Conservation (phyloP, 2,888 invertebrate genomes). For the Neria commutata region DNA sequence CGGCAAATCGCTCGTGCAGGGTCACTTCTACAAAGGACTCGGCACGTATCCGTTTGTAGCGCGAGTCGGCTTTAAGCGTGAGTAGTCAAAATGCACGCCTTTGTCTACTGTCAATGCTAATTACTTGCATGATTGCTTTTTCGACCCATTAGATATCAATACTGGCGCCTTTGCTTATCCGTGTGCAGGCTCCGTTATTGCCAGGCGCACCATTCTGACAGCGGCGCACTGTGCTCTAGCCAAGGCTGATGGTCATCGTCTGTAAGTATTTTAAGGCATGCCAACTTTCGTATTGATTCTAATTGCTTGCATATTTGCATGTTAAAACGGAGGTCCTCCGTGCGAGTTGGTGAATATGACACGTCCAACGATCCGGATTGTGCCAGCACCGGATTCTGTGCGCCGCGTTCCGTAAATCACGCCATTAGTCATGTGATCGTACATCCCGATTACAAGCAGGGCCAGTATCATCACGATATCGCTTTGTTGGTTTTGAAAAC, state of each 20-base stretch:
- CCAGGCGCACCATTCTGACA: slow-evolving; percentile 69
- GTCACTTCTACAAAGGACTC: slow-evolving; percentile 69
- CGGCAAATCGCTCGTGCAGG: slow-evolving; percentile 71
- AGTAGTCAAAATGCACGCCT: slow-evolving; percentile 46
- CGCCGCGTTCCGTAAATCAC: slow-evolving; percentile 72
- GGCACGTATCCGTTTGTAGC: slow-evolving; percentile 80
- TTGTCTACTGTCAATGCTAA: neutral
- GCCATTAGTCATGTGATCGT: slow-evolving; percentile 77
- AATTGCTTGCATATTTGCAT: neutral
- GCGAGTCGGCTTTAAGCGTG: slow-evolving; percentile 77
- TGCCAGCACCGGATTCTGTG: slow-evolving; percentile 73
- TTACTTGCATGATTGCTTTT: neutral
- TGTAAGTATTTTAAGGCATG: slow-evolving; percentile 66
- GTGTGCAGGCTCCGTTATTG: slow-evolving; percentile 77
- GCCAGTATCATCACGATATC: slow-evolving; percentile 74
- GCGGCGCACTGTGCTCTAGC: slow-evolving; percentile 82
- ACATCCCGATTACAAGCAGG: slow-evolving; percentile 76
- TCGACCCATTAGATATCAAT: slow-evolving; percentile 66
- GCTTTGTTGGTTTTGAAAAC: slow-evolving; percentile 75
- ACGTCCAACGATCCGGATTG: slow-evolving; percentile 77
- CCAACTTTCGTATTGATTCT: neutral
- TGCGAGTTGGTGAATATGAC: slow-evolving; percentile 78
- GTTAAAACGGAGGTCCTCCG: slow-evolving; percentile 70
- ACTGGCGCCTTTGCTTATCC: slow-evolving; percentile 75
- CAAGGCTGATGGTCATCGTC: slow-evolving; percentile 75